Conservation (phyloP, 30 jellyfish, hydroid and myxozoan genomes). For the Rhopilema esculentum region DNA sequence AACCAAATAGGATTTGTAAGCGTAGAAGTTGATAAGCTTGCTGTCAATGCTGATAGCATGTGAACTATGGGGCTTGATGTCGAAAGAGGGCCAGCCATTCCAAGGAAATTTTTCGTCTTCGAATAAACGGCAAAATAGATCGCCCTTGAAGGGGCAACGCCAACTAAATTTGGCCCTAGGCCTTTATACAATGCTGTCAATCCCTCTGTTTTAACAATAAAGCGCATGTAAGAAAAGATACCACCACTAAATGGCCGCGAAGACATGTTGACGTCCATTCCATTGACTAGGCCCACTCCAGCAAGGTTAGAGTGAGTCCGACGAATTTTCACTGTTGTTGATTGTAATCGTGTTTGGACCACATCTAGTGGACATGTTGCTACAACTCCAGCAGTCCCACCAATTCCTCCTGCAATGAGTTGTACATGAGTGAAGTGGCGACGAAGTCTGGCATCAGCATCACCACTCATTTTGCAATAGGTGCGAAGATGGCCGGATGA, state of each 20-base stretch:
- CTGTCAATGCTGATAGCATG: slow-evolving; percentile 91
- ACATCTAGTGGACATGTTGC: slow-evolving; percentile 98
- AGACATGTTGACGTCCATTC: slow-evolving; percentile 49
- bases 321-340: slow-evolving; percentile 76
- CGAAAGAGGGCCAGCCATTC: slow-evolving; percentile 57
- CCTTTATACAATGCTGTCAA: slow-evolving; percentile 89
- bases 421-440: slow-evolving; percentile 74
- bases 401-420: slow-evolving; percentile 97
- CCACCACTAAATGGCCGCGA: slow-evolving; percentile 81
- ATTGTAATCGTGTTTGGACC: slow-evolving; percentile 97
- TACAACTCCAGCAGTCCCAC: slow-evolving; percentile 98
- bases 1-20: slow-evolving; percentile 98
- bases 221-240: slow-evolving; percentile 77
- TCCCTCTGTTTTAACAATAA: slow-evolving; percentile 93
- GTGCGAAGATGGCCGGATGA: slow-evolving; percentile 19
- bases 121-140: slow-evolving; percentile 93
- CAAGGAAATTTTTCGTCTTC: slow-evolving; percentile 68
- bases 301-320: slow-evolving; percentile 60
- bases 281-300: slow-evolving; percentile 54
- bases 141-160: slow-evolving; percentile 98
- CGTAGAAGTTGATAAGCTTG: slow-evolving; percentile 90
- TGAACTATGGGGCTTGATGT: slow-evolving; percentile 85
- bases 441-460: slow-evolving; percentile 35
- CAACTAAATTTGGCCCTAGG: slow-evolving; percentile 90
- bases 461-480: slow-evolving; percentile 34